Conservation (phyloP, 2,888 invertebrate genomes). For the Leptodirus hochenwartii region DNA sequence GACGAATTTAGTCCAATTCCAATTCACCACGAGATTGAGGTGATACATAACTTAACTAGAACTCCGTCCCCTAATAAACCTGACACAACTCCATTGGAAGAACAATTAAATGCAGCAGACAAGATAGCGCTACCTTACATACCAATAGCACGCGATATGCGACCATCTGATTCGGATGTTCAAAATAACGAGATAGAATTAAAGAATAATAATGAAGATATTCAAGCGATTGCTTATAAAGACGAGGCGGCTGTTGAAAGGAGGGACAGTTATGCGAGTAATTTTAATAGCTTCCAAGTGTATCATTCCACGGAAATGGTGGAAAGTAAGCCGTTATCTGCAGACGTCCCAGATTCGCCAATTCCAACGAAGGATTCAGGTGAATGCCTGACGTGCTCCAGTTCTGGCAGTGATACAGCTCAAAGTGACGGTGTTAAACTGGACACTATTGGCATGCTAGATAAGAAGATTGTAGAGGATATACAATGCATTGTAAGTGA, state of each 20-base stretch:
- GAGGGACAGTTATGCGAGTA: neutral
- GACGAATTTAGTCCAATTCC: slow-evolving; percentile 24
- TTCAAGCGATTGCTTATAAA: neutral
- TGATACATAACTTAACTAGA: slow-evolving; percentile 47
- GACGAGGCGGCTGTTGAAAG: neutral
- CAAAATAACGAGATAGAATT: too few relatives aligned
- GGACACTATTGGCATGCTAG: slow-evolving; percentile 30
- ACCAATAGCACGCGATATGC: too few relatives aligned
- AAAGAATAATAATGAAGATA: neutral
- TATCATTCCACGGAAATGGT: neutral
- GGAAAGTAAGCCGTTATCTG: neutral
- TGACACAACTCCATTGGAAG: too few relatives aligned
- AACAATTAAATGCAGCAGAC: neutral
- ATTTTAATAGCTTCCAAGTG: neutral
- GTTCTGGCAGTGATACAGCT: slow-evolving; percentile 16
- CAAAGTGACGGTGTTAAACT: neutral
- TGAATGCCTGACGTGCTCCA: slow-evolving; percentile 31
- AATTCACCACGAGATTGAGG: slow-evolving; percentile 43
- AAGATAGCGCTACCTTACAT: too few relatives aligned
- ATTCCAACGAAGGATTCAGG: slow-evolving; percentile 20
- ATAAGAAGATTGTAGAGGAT: slow-evolving; percentile 40
- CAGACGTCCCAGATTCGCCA: slow-evolving; percentile 13
- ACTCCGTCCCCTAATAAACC: slow-evolving; percentile 31
- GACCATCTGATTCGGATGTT: too few relatives aligned
- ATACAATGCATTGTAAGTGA: slow-evolving; percentile 50